These are phyloP conservation scores for Azorinus chamasolen DNA, from an alignment of 2,888 invertebrate genomes.

Conservation along the genomic window DNA sequence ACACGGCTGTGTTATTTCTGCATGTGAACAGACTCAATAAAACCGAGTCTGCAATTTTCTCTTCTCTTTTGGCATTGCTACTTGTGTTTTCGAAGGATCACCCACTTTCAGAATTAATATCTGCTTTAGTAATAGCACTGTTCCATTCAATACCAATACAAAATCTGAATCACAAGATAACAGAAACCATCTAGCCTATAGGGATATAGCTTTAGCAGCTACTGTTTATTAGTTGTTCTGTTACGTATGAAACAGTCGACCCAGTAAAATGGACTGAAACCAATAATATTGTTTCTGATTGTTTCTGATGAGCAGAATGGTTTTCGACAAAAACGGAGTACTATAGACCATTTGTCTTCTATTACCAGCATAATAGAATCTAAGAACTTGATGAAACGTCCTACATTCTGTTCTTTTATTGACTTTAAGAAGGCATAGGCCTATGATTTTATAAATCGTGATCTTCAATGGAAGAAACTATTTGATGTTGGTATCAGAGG, in stretches of 20 bases:
- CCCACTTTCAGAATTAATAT: too few relatives aligned
- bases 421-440: constrained; percentile 9
- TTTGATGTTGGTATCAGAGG: constrained; percentile 11
- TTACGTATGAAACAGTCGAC: constrained; percentile 7
- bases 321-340: background rate
- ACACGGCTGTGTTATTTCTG: constrained; percentile 17
- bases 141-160: constrained; percentile 19
- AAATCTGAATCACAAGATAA: constrained; percentile 5
- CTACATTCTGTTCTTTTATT: too few relatives aligned
- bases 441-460: constrained; percentile 20
- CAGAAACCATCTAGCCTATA: constrained; percentile 17
- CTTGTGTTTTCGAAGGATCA: too few relatives aligned
- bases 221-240: constrained; percentile 12
- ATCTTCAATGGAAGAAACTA: constrained; percentile 7
- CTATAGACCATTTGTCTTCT: constrained; percentile 5
- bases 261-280: constrained; percentile 10
- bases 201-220: constrained; percentile 11
- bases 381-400: background rate
- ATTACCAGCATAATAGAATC: constrained; percentile 3
- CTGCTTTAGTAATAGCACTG: constrained; percentile 21
- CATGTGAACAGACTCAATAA: constrained; percentile 28
- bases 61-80: too few relatives aligned
- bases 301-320: constrained; percentile 16
- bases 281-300: background rate
- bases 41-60: too few relatives aligned